These are phyloP conservation scores for Chloroceryle amazona DNA, from an alignment of 2,797 vertebrate species.

Conservation along the genomic window DNA sequence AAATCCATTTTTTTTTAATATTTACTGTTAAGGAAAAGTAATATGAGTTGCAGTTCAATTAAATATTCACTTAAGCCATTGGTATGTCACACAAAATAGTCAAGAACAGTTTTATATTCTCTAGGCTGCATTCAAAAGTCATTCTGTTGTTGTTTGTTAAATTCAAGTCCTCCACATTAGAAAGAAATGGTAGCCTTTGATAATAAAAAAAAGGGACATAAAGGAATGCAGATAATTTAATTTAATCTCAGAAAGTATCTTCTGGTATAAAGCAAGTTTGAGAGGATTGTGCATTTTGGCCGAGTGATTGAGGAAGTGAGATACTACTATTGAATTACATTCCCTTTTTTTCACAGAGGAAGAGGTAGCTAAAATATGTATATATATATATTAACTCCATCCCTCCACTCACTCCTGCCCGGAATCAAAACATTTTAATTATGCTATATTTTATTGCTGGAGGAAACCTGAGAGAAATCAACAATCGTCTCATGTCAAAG, in stretches of 20 bases:
- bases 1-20: not conserved
- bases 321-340: not conserved
- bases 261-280: conserved; percentile 13
- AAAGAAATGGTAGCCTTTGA: not conserved
- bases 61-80: not conserved
- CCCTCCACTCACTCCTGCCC: not conserved
- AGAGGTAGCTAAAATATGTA: not conserved
- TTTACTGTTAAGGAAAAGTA: not conserved
- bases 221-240: conserved; percentile 26
- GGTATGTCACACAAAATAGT: not conserved
- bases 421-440: not conserved
- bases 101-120: not conserved
- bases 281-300: conserved; percentile 29
- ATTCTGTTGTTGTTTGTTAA: conserved; percentile 2
- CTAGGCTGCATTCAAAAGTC: not conserved
- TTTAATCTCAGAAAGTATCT: conserved; percentile 23
- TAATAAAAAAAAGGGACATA: not conserved
- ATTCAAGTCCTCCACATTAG: not conserved
- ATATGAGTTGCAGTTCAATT: conserved; percentile 4
- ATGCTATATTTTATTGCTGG: not conserved
- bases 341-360: conserved; percentile 21
- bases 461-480: not conserved
- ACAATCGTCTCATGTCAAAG: not conserved
- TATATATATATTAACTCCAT: not conserved
- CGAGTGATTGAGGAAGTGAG: not conserved